Evolutionary conservation across 2,888 invertebrate species (phyloP), one percentile per base, ranked within the genome.

Genomic region (Leucania comma): DNA sequence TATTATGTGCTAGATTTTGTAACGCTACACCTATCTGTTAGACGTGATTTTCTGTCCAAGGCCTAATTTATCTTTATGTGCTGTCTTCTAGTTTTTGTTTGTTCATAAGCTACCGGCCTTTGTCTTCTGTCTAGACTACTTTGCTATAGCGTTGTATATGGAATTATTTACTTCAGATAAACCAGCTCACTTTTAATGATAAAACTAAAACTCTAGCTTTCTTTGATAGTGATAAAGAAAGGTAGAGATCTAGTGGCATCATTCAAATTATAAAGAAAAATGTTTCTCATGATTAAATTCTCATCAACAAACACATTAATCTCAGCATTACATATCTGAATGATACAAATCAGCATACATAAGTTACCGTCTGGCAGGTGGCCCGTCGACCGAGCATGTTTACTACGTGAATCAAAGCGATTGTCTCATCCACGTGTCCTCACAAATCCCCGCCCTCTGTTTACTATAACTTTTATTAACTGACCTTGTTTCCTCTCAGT

Each of bases 1-100:
- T 84, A 68, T 76, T 76, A 81, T 78, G 67, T 79, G 73, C 32
- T 54, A 86, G 57, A 76, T 82, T 80, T 86, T 85, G 80, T 82
- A 86, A 86, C 63, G 46, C 73, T 75, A 82, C 75, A 86, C 77
- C 75, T 78, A 78, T 80, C 60, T 82, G 61, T 68, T 54, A 80
- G 67, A 65, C 62, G 50, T 76, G 72, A 48, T 80, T 66, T 67
- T 75, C 29, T 32, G 57, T 62, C 46, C 78, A 75, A 86, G 74
- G 80, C 67, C 59, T 76, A 68, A 57, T 61, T 72, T 63, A 64
- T 60, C 56, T 76, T 67, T 84, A 61, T 73, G 62, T 72, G 64
- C 75, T 73, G 42, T 75, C 54, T 78, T 72, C 64, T 73, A 70
- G 62, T 70, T 71, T 77, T 72, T 75, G 62, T 84, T 75, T 75